Conservation (phyloP, 2,888 invertebrate species). For the Stenchaetothrips biformis region DNA sequence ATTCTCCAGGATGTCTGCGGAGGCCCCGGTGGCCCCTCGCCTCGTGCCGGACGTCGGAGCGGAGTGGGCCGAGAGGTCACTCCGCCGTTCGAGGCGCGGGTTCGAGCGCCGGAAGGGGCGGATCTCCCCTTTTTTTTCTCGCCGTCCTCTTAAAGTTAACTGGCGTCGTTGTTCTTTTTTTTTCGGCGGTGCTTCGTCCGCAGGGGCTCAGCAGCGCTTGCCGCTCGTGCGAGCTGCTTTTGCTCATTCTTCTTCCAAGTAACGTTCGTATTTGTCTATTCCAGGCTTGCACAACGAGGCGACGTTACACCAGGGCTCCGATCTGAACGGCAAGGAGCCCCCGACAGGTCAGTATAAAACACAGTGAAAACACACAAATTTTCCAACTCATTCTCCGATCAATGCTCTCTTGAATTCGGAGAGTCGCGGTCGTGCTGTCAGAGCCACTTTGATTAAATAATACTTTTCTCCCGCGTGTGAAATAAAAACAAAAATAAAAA, state of each 20-base stretch:
- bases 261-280: background rate
- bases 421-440: background rate
- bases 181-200: too few species aligned
- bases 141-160: too few species aligned
- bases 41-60: too few species aligned
- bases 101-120: too few species aligned
- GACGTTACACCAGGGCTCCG: background rate
- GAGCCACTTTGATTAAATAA: too few species aligned
- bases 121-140: too few species aligned
- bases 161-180: too few species aligned
- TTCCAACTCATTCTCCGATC: background rate
- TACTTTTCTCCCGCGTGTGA: too few species aligned
- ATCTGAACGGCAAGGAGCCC: background rate
- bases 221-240: background rate
- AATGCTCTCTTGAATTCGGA: background rate
- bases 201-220: too few species aligned
- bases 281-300: background rate
- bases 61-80: too few species aligned
- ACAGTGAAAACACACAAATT: background rate
- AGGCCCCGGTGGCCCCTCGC: too few species aligned
- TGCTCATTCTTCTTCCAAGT: background rate
- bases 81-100: too few species aligned
- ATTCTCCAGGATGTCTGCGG: background rate
- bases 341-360: background rate
- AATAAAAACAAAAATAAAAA: background rate